Evolutionary conservation across 2,113 vertebrate species (phyloP).

Genomic region (Onychostoma macrolepis): DNA sequence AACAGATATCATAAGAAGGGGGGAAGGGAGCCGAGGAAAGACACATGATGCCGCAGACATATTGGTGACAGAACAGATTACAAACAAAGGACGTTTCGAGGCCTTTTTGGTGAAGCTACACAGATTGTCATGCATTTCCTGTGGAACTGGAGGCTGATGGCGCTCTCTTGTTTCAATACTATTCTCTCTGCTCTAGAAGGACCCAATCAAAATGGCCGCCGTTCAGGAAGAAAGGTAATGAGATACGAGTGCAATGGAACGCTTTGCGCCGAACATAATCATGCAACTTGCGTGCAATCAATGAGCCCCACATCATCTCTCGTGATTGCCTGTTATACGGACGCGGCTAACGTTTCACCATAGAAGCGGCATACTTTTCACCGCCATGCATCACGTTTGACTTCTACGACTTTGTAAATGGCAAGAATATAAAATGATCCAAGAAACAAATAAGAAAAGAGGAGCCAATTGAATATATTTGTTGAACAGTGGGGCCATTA

Average conservation of each 20-base stretch:
- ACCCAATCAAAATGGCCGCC: conserved; percentile 43
- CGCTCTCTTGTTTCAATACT: conserved; percentile 23
- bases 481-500: conserved; percentile 45
- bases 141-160: conserved; percentile 2
- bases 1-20: conserved; percentile 38
- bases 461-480: conserved; percentile 34
- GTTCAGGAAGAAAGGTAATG: conserved; percentile 44
- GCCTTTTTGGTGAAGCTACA: conserved; percentile 20
- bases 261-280: conserved; percentile 38
- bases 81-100: conserved; percentile 15
- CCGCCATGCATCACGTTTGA: conserved; percentile 23
- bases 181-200: conserved; percentile 7
- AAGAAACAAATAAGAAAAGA: conserved; percentile 41
- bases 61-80: conserved; percentile 13
- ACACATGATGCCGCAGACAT: conserved; percentile 8
- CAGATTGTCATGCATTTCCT: conserved; percentile 25
- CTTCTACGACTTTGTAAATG: conserved; percentile 38
- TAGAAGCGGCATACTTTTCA: conserved; percentile 8
- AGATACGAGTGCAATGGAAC: conserved; percentile 41
- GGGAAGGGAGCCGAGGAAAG: background rate
- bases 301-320: conserved; percentile 43
- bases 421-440: conserved; percentile 30
- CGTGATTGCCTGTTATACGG: conserved; percentile 38
- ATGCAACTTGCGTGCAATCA: conserved; percentile 46
- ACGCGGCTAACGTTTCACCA: conserved; percentile 20